Conservation (phyloP, 2,113 vertebrate species). For the Entelurus aequoreus region DNA sequence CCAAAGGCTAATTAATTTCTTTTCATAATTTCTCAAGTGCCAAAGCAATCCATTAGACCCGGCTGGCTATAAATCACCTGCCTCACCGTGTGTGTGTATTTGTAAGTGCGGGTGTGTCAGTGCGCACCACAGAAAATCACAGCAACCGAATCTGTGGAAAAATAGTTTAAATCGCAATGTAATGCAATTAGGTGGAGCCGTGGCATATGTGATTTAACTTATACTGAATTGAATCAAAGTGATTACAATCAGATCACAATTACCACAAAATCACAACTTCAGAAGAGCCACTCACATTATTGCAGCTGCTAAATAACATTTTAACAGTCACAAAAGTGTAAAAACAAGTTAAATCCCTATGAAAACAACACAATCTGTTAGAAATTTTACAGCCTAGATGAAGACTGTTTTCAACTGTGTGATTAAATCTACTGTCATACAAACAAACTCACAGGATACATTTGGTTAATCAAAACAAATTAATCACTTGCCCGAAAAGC, state of each 20-base stretch:
- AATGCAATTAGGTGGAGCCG: slow-evolving; percentile 26
- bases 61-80: slow-evolving; percentile 72
- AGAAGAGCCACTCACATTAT: too few species aligned
- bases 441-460: too few species aligned
- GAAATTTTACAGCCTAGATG: too few species aligned
- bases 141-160: slow-evolving; percentile 12
- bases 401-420: too few species aligned
- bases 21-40: slow-evolving; percentile 73
- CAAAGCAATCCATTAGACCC: slow-evolving; percentile 72
- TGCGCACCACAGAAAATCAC: slow-evolving; percentile 10
- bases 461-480: too few species aligned
- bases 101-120: slow-evolving; percentile 3
- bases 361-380: too few species aligned
- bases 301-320: background rate
- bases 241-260: background rate
- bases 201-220: slow-evolving; percentile 35
- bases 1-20: slow-evolving; percentile 75
- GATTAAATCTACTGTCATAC: too few species aligned
- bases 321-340: background rate
- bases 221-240: slow-evolving; percentile 33
- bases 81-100: slow-evolving; percentile 13
- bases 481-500: too few species aligned
- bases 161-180: slow-evolving; percentile 5
- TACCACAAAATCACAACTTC: background rate
- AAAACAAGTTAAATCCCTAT: background rate